Evolutionary conservation across 2,888 invertebrate species (phyloP).

Genomic region (Lepidocyrtoides sp.): DNA sequence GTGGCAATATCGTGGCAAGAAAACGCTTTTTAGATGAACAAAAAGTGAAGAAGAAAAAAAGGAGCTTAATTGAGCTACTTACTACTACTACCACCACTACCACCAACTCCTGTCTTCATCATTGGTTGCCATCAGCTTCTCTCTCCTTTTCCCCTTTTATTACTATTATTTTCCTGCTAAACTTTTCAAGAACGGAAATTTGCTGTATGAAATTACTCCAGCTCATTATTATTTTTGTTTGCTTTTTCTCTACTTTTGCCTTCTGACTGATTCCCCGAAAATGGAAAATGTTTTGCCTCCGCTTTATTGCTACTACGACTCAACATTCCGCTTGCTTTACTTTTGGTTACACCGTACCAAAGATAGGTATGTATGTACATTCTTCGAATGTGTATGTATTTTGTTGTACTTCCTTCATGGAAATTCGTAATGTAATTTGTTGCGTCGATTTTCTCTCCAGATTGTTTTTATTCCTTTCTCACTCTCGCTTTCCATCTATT

Average conservation of each 20-base stretch:
- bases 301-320: not conserved
- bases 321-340: not conserved
- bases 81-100: not conserved
- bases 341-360: not conserved
- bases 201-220: conserved; percentile 73
- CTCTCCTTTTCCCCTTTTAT: not conserved
- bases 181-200: conserved; percentile 74
- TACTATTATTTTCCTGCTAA: conserved; percentile 40
- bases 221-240: conserved; percentile 75
- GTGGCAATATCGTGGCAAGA: not conserved
- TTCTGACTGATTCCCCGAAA: conserved; percentile 63
- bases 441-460: conserved; percentile 67
- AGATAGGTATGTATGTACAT: too few relatives aligned
- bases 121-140: conserved; percentile 49
- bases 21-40: not conserved
- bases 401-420: too few relatives aligned
- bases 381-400: not conserved
- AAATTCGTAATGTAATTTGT: conserved; percentile 59
- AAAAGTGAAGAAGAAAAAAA: conserved; percentile 44
- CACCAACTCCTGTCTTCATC: not conserved
- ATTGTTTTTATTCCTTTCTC: conserved; percentile 60
- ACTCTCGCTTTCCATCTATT: conserved; percentile 11
- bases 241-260: conserved; percentile 48
- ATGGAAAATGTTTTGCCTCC: conserved; percentile 35
- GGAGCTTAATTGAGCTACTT: conserved; percentile 74